Evolutionary conservation across 2,797 vertebrate species (phyloP).

Genomic region (Acanthurus leucopareius): DNA sequence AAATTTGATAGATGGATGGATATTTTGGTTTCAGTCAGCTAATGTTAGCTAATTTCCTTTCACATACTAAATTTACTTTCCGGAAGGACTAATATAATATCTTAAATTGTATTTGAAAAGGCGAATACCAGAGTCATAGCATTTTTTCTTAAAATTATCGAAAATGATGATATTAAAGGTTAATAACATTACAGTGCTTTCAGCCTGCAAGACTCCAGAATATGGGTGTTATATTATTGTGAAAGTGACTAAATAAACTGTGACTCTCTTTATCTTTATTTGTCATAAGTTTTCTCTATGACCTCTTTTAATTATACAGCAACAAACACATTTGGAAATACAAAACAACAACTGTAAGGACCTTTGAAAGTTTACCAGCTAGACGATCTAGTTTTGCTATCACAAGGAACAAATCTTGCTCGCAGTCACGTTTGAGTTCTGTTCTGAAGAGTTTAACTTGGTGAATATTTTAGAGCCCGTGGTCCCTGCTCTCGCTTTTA

Average conservation of each 20-base stretch:
- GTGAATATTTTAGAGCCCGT: constrained; percentile 63
- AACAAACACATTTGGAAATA: not conserved
- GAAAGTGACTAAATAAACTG: not conserved
- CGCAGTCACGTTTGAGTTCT: constrained; percentile 40
- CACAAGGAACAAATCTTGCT: constrained; percentile 2
- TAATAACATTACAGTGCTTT: not conserved
- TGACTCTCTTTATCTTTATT: not conserved
- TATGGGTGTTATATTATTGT: no score
- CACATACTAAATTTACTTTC: no score
- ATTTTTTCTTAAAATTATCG: no score
- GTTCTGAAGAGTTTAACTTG: constrained; percentile 49
- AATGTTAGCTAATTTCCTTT: no score
- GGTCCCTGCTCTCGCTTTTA: constrained; percentile 41
- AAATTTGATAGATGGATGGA: no score
- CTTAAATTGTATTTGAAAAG: no score
- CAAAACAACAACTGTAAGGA: not conserved
- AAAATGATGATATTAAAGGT: no score
- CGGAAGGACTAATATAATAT: no score
- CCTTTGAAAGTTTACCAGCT: not conserved
- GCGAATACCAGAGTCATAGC: not conserved
- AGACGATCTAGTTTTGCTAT: constrained; percentile 8
- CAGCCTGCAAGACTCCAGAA: not conserved
- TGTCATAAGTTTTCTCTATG: not conserved
- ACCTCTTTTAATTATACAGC: not conserved
- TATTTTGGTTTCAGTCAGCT: no score